Evolutionary conservation across 2,113 vertebrate species (phyloP), one percentile per base, ranked within the genome.

Genomic region (Laticauda laticaudata): DNA sequence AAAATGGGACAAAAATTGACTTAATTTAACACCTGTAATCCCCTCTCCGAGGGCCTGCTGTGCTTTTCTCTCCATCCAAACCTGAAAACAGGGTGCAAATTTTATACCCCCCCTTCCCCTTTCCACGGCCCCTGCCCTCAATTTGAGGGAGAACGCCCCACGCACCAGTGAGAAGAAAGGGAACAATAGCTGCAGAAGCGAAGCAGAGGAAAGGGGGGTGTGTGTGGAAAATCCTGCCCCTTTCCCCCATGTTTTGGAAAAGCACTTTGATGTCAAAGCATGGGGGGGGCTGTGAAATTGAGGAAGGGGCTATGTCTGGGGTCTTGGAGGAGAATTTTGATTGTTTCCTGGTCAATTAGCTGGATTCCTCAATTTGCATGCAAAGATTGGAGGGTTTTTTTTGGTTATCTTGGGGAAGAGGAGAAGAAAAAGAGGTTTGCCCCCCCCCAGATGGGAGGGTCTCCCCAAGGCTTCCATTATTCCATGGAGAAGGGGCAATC

Each of bases 261-360:
- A 21, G 87, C 91, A 56, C 93, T 94, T 93, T 94, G 94, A 94
- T 94, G 89, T 69, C 91, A 39, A 34, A 18, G 64, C 29, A 69
- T 14, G 4, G 0, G 11, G 45, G 45, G 26, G 3, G 56, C 8
- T 10, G 45, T 39, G 51, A 23, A n/a, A 69, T 43, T 56, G 61
- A 53, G 39, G 24, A 55, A 26, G 43, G 12, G 61, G 57, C 8
- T 48, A 5, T 9, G 5, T 53, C 45, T 87, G 56, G 24, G 86
- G 43, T 90, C 9, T 11, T 45, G 26, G 20, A 0, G 7, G 24
- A 39, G 90, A 55, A 51, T 57, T 87, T 53, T 91, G 87, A 85
- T 89, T 91, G 90, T 93, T 93, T 86, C 87, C 87, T 89, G 55
- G 64, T 43, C 91, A 86, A 91, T 93, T 93, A 61, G 45, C 55